These are phyloP conservation scores for Spizella passerina DNA, from an alignment of 2,797 vertebrate species.

Conservation along the genomic window DNA sequence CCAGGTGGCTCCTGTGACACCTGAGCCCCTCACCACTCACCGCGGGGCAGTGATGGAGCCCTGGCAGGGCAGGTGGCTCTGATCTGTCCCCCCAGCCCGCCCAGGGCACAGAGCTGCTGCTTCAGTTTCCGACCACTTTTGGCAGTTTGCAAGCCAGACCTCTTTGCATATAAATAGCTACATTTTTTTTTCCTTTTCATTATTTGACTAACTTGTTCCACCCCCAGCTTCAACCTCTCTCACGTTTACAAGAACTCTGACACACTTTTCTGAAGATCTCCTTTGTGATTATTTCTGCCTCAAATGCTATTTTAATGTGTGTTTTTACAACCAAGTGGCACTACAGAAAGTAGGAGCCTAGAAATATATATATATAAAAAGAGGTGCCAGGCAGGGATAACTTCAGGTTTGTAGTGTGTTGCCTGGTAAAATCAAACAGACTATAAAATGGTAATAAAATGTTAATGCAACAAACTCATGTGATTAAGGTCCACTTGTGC, in stretches of 20 bases:
- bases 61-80: background rate
- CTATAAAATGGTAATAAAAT: background rate
- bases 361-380: background rate
- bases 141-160: background rate
- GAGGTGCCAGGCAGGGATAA: background rate
- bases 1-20: fast-evolving
- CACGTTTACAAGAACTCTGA: background rate
- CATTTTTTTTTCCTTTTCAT: background rate
- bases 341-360: background rate
- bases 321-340: background rate
- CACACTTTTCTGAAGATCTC: background rate
- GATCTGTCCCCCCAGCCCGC: background rate
- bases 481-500: background rate
- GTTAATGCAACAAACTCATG: background rate
- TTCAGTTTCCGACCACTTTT: background rate
- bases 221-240: background rate
- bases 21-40: fast-evolving
- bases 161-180: slow-evolving; percentile 27
- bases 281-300: background rate
- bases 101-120: background rate
- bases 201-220: slow-evolving; percentile 4
- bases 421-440: background rate
- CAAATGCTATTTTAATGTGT: background rate
- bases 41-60: fast-evolving
- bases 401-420: background rate